Percentiles rank a stretch among this genome's conserved stretches.
phyloP scores from a whole-genome alignment of 2,797 vertebrate species.

The Sebastes minor region DNA sequence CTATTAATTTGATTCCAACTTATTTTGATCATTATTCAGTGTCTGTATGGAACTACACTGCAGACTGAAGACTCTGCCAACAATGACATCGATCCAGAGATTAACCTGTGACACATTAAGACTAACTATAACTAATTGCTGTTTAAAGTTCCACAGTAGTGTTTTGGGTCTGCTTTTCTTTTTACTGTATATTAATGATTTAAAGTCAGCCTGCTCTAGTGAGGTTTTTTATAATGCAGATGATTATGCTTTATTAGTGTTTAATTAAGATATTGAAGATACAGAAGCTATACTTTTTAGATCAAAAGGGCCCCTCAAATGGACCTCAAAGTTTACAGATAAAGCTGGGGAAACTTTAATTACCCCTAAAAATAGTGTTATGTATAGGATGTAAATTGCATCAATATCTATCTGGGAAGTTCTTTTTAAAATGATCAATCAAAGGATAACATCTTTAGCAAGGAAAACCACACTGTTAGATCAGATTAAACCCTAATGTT shows the following conservation, averaged over 20 bases:
- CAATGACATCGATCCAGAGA: background rate
- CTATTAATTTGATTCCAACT: background rate
- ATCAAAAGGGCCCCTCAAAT: background rate
- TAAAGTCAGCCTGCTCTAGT: background rate
- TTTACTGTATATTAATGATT: background rate
- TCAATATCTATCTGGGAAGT: no score
- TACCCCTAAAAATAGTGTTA: background rate
- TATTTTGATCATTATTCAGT: background rate
- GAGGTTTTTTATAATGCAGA: background rate
- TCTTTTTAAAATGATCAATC: background rate
- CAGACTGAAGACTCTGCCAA: background rate
- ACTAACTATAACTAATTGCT: no score
- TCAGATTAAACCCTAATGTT: background rate
- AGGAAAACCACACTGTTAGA: no score
- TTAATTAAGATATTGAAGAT: background rate
- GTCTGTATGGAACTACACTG: background rate
- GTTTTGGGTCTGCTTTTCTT: background rate
- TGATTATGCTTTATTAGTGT: background rate
- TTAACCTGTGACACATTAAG: background rate
- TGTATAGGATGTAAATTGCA: background rate
- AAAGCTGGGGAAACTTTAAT: background rate
- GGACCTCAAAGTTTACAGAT: no score
- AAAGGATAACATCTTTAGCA: no score
- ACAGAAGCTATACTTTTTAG: background rate
- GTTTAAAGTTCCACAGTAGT: background rate